Conservation (phyloP, 1,140 invertebrate species). For the Lepidurus couesii region DNA sequence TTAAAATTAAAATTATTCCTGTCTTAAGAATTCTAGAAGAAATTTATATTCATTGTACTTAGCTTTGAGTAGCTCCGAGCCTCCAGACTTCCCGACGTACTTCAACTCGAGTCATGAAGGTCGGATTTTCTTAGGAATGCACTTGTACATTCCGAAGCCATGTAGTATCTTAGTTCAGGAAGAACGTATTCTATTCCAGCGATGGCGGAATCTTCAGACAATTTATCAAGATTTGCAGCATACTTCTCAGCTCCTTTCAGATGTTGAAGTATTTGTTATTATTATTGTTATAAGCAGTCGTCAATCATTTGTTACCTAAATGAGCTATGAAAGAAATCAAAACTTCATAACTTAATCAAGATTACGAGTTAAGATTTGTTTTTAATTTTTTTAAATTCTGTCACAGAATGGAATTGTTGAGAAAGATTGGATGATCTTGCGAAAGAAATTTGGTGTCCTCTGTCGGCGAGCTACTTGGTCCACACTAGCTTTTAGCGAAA, state of each 20-base stretch:
- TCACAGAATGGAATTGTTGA: neutral
- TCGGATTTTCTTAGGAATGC: neutral
- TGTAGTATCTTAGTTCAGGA: neutral
- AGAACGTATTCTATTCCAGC: neutral
- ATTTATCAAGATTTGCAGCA: neutral
- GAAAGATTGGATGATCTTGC: neutral
- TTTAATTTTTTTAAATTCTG: neutral
- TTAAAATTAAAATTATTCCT: neutral
- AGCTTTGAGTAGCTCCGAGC: no score
- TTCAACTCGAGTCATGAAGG: neutral
- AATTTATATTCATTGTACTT: no score
- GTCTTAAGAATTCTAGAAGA: neutral
- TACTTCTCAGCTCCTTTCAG: neutral
- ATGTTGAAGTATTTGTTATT: neutral
- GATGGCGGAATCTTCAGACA: neutral
- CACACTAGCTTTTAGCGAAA: neutral
- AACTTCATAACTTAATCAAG: no score
- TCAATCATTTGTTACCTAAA: no score
- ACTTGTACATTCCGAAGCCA: neutral
- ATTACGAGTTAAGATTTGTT: neutral
- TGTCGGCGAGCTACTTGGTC: conserved; percentile 7
- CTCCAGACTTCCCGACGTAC: neutral
- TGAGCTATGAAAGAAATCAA: no score
- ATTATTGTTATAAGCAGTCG: no score
- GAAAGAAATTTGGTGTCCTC: neutral